These are phyloP conservation scores for Hartigia nigra DNA, from an alignment of 2,888 invertebrate species.

Conservation along the genomic window DNA sequence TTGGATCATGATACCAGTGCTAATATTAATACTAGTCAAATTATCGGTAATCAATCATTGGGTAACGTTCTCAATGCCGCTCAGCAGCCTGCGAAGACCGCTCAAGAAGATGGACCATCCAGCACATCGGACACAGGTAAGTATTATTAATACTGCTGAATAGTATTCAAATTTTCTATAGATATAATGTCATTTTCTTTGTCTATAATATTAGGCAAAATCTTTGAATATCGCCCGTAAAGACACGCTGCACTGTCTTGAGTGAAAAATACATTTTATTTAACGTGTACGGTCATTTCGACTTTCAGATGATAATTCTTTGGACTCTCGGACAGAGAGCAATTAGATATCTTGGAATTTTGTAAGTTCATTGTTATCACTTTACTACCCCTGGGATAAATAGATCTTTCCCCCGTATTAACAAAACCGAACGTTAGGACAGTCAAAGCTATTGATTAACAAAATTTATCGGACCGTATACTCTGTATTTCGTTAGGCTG, in stretches of 20 bases:
- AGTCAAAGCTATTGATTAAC: background rate
- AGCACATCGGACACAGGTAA: conserved; percentile 50
- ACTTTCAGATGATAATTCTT: background rate
- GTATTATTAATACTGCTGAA: background rate
- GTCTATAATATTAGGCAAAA: background rate
- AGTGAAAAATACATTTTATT: background rate
- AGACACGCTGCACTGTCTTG: background rate
- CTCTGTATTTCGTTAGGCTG: background rate
- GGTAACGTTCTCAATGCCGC: background rate
- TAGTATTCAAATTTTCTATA: background rate
- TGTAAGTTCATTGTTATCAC: background rate
- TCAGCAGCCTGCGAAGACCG: background rate
- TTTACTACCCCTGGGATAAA: background rate
- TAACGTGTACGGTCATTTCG: background rate
- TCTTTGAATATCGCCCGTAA: background rate
- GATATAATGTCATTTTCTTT: background rate
- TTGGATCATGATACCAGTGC: conserved; percentile 53
- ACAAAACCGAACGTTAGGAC: background rate
- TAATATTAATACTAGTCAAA: background rate
- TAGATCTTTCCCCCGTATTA: background rate
- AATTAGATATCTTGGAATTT: background rate
- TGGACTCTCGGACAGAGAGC: background rate
- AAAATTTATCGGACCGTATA: background rate
- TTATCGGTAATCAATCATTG: background rate
- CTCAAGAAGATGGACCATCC: background rate